These are phyloP conservation scores for Sesia bembeciformis DNA, from an alignment of 2,888 invertebrate species.

Conservation along the genomic window DNA sequence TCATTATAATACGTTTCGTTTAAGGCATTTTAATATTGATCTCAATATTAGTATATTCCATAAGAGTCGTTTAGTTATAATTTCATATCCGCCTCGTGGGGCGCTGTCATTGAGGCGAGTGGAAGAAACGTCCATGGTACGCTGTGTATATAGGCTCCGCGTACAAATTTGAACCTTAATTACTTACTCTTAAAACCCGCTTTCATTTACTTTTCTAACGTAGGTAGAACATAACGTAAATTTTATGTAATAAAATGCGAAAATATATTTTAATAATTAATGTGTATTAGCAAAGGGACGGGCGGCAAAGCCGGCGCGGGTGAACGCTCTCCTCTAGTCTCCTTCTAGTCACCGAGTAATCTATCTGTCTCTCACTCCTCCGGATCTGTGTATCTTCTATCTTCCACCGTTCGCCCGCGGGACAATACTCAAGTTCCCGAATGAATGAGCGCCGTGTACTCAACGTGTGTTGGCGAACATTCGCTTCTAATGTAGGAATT, in stretches of 20 bases:
- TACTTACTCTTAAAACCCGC: slow-evolving; percentile 62
- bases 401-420: slow-evolving; percentile 54
- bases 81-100: background rate
- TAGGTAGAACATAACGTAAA: slow-evolving; percentile 74
- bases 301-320: slow-evolving; percentile 70
- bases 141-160: slow-evolving; percentile 72
- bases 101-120: slow-evolving; percentile 37
- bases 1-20: slow-evolving; percentile 6
- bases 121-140: slow-evolving; percentile 72
- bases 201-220: slow-evolving; percentile 68
- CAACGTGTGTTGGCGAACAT: slow-evolving; percentile 31
- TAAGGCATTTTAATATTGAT: slow-evolving; percentile 34
- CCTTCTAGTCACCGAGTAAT: slow-evolving; percentile 21
- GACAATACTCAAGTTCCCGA: slow-evolving; percentile 59
- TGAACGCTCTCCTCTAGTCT: slow-evolving; percentile 35
- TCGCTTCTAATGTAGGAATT: too few relatives aligned
- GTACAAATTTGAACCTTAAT: slow-evolving; percentile 68
- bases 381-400: slow-evolving; percentile 8
- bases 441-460: slow-evolving; percentile 46
- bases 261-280: slow-evolving; percentile 75
- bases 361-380: slow-evolving; percentile 13
- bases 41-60: slow-evolving; percentile 25
- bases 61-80: background rate
- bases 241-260: slow-evolving; percentile 74
- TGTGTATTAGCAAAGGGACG: slow-evolving; percentile 70